Evolutionary conservation across 2,888 invertebrate species (phyloP).

Genomic region (Pheosia gnoma): DNA sequence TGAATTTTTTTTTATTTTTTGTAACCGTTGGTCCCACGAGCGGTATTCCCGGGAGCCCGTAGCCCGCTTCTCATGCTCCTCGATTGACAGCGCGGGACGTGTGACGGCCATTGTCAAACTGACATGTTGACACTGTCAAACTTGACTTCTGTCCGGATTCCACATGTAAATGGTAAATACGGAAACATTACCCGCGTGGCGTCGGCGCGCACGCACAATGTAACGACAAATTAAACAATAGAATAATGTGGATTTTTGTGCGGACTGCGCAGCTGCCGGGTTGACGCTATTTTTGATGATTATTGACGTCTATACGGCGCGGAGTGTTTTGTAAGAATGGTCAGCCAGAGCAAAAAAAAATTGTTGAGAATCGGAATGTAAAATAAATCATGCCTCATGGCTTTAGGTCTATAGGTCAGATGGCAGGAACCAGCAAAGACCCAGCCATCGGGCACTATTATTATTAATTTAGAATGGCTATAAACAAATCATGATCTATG

Average conservation of each 20-base stretch:
- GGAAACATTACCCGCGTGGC: slow-evolving; percentile 73
- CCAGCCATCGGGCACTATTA: too few relatives aligned
- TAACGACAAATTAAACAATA: slow-evolving; percentile 82
- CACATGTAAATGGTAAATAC: slow-evolving; percentile 77
- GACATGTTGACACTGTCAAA: slow-evolving; percentile 83
- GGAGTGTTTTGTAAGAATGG: slow-evolving; percentile 20
- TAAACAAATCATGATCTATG: too few relatives aligned
- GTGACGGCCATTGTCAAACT: slow-evolving; percentile 78
- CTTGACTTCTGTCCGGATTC: slow-evolving; percentile 82
- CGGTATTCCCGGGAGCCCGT: slow-evolving; percentile 46
- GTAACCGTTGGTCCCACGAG: slow-evolving; percentile 61
- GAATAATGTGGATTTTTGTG: slow-evolving; percentile 69
- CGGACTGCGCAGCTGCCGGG: slow-evolving; percentile 62
- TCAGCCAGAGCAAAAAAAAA: not conserved
- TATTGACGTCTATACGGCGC: slow-evolving; percentile 43
- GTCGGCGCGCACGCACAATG: slow-evolving; percentile 61
- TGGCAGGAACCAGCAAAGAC: too few relatives aligned
- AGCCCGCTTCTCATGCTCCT: slow-evolving; percentile 76
- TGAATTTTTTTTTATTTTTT: slow-evolving; percentile 50
- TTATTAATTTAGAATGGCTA: too few relatives aligned
- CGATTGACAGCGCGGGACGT: slow-evolving; percentile 78
- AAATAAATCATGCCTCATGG: too few relatives aligned
- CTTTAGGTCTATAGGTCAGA: too few relatives aligned
- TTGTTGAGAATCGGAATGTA: too few relatives aligned
- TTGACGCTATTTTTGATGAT: slow-evolving; percentile 47